Conservation (phyloP, 1,140 invertebrate species). For the Drosophila yakuba region DNA sequence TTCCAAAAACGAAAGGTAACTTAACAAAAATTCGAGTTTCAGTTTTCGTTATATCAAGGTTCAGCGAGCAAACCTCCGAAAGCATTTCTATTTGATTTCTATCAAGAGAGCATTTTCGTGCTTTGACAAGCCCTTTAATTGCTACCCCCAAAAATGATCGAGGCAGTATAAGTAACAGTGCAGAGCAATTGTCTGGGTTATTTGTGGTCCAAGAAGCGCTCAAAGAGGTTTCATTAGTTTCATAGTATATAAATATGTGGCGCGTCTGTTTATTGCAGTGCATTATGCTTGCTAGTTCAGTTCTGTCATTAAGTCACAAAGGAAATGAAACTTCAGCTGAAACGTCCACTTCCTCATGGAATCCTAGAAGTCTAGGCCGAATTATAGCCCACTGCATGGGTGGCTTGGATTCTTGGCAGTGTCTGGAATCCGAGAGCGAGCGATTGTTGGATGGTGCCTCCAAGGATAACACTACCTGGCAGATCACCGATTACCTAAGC, state of each 20-base stretch:
- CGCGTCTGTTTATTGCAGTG: constrained; percentile 47
- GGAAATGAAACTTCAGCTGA: constrained; percentile 1
- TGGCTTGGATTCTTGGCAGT: constrained; percentile 84
- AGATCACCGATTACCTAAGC: constrained; percentile 86
- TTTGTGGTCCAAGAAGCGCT: constrained; percentile 53
- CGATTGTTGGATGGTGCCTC: constrained; percentile 86
- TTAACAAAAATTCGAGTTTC: constrained; percentile 43
- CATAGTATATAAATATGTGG: constrained; percentile 41
- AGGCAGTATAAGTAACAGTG: constrained; percentile 38
- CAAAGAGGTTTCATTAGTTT: neutral
- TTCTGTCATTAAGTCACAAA: constrained; percentile 18
- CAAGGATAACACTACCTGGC: constrained; percentile 86
- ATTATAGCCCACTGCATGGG: constrained; percentile 82
- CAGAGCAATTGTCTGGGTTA: constrained; percentile 28
- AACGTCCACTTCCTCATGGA: constrained; percentile 25
- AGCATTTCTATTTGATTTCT: constrained; percentile 74
- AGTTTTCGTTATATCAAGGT: constrained; percentile 52
- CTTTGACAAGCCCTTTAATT: constrained; percentile 78
- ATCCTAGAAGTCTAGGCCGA: constrained; percentile 46
- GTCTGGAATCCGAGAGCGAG: constrained; percentile 86
- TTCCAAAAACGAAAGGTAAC: constrained; percentile 69
- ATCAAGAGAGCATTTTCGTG: constrained; percentile 69
- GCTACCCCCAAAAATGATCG: constrained; percentile 10
- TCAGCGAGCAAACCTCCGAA: constrained; percentile 57
- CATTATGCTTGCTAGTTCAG: constrained; percentile 13